Evolutionary conservation across 2,888 invertebrate genomes (phyloP), one percentile per base, ranked within the genome.

Genomic region (Ischnura elegans): DNA sequence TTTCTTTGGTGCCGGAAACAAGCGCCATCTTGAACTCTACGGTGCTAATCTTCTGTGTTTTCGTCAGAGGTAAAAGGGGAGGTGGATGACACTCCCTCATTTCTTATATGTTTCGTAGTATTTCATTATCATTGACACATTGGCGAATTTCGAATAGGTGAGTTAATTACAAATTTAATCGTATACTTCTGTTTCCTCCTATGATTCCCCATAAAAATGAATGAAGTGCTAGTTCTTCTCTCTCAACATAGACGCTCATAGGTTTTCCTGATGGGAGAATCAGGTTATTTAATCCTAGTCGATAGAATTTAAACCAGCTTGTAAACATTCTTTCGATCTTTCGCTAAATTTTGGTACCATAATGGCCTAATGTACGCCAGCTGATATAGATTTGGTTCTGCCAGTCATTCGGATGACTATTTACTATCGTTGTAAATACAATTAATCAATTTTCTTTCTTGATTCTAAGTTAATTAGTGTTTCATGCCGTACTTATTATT

Each of bases 11-110:
- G 76, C 94, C 94, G 94, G 94, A 94, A 94, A 86, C 87, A 84
- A 86, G 45, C 94, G 94, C 94, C 94, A 94, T 94, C 87, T 94
- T 94, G 93, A 43, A 51, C 42, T 47, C 66, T 66, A 36, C 66
- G 46, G 85, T 93, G 93, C 94, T 94, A 94, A 90, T 90, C 87
- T 87, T 55, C 43, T 47, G 90, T 90, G 90, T 90, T 90, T 94
- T 94, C 93, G 94, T 94, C 93, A 93, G 93, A 93, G 90, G 87
- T 85, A 84, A 87, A 87, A 87, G 93, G 94, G 87, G 90, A 90
- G 90, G 90, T 90, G 90, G 90, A 90, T 90, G 90, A 90, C 90
- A 90, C 90, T 90, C 90, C 90, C 90, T 90, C 90, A 90, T 90
- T 66, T 66, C 66, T 90, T 90, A 90, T 90, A 90, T 90, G 90